Base-by-base conservation (phyloP, 1,140 invertebrate genomes). In the Rhagoletis zephyria region DNA sequence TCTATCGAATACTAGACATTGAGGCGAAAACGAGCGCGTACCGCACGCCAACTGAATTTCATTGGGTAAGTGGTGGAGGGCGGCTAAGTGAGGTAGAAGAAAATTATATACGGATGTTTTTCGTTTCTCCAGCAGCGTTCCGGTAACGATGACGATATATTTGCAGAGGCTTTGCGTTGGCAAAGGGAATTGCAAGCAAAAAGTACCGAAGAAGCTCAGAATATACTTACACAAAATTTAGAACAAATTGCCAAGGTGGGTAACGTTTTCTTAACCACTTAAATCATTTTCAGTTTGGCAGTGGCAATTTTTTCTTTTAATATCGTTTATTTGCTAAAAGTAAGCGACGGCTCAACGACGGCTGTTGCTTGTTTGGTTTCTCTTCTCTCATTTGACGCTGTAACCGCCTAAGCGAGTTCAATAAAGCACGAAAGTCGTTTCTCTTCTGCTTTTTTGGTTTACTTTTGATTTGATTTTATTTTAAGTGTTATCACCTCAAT, bases 171-270 rank as follows among this genome's bases (percentile, higher is more conserved):
- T n/a, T 86, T 92, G 85, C 89, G 89, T 74, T 92, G 90, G 90
- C 91, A 90, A 87, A 90, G 89, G 85, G 89, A 91, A 88, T 87
- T 91, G 77, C 91, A 91, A 89, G 88, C 88, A 16, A 91, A 90
- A 89, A 92, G 89, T 74, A 89, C 90, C 16, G 90, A 90, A 48
- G 90, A 91, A 88, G 90, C 91, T 89, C 90, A 92, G 77, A 88
- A 89, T 87, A 90, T 91, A 88, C 74, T 92, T 74, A 89, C 88
- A 70, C 89, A 87, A 60, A 92, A 92, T 90, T 90, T 92, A 59
- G 89, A 92, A 88, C 90, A 91, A 89, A 92, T 92, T 88, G 89
- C 91, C 61, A 90, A 90, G 89, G 91, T 91, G 14, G 88, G 89
- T 88, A 1, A 61, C 1, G 51, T 10, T 67, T 63, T 63, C 16